Base-by-base conservation (phyloP, 2,888 invertebrate genomes). In the Adelognathus sp. region DNA sequence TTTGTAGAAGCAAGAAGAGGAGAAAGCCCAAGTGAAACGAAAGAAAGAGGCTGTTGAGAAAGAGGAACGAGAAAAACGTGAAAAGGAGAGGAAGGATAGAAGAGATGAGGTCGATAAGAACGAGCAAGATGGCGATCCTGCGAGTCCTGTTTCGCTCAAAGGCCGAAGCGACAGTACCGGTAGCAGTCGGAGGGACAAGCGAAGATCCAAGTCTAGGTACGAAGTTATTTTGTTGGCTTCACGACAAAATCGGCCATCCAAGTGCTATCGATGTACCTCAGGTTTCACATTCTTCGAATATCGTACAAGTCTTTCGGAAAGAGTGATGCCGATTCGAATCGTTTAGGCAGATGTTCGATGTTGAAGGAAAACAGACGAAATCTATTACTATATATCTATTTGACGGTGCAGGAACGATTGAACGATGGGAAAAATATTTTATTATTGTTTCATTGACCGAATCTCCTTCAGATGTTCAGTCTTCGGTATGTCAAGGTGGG, bases 1-100 rank as follows among this genome's bases (percentile, higher is more conserved):
- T 80, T 93, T 93, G 88, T 93, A 95, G 95, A 95, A 95, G 93
- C 95, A 95, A 92, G 96, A 96, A 90, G 95, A 95, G 90, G 95
- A 95, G 88, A 94, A 94, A 87, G 95, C 91, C 61, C 90, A 95
- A 89, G 94, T 94, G 50, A 92, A 94, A 82, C 92, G 94, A 91
- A 95, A 96, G 93, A 93, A 93, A 84, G 94, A 94, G 84, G 93
- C 93, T 56, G 90, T 90, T 2, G 95, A 95, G 90, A 95, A 95
- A 89, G 95, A 95, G 79, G 94, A 94, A 69, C 85, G 90, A 0
- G 91, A 91, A 74, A 91, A 93, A 81, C 92, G 93, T 5, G 93
- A 93, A 70, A 93, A 93, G 80, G 92, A 92, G 78, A 88, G 92
- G 5, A 91, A 90, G 63, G 92, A 92, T 72, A 88, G 91, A 58